Conservation (phyloP, 2,113 vertebrate species). For the Neotoma lepida region DNA sequence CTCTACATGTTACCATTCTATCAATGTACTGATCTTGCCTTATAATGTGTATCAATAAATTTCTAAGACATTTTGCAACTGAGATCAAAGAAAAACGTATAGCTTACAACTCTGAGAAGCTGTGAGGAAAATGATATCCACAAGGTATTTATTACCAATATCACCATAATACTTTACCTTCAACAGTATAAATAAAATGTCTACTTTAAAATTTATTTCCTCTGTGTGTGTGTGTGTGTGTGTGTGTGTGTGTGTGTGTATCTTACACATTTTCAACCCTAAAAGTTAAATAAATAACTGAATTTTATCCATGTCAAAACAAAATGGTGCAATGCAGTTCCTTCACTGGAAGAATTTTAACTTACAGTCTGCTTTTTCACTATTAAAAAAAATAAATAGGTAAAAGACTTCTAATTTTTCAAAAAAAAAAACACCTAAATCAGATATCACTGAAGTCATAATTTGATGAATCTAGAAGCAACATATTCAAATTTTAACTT, state of each 20-base stretch:
- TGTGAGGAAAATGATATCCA: conserved; percentile 29
- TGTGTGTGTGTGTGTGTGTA: neutral
- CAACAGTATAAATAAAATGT: conserved; percentile 35
- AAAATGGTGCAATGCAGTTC: neutral
- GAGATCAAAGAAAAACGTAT: conserved; percentile 29
- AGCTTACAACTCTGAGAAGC: conserved; percentile 51
- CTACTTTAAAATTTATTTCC: conserved; percentile 37
- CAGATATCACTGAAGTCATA: neutral
- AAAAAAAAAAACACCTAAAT: neutral
- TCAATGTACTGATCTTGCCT: conserved; percentile 43
- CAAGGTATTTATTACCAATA: neutral
- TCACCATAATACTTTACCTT: neutral
- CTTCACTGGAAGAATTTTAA: conserved; percentile 57
- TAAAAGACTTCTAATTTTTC: neutral
- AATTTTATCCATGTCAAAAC: conserved; percentile 51
- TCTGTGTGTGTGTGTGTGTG: neutral
- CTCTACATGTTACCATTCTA: conserved; percentile 54
- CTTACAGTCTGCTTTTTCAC: conserved; percentile 39
- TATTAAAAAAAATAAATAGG: conserved; percentile 37
- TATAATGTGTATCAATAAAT: conserved; percentile 51
- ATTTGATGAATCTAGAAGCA: conserved; percentile 4
- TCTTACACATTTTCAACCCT: neutral
- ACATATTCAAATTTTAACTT: conserved; percentile 50
- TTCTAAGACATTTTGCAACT: conserved; percentile 17
- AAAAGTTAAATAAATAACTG: conserved; percentile 36